Conservation (phyloP, 2,888 invertebrate genomes). For the Xestia rhomboidea region DNA sequence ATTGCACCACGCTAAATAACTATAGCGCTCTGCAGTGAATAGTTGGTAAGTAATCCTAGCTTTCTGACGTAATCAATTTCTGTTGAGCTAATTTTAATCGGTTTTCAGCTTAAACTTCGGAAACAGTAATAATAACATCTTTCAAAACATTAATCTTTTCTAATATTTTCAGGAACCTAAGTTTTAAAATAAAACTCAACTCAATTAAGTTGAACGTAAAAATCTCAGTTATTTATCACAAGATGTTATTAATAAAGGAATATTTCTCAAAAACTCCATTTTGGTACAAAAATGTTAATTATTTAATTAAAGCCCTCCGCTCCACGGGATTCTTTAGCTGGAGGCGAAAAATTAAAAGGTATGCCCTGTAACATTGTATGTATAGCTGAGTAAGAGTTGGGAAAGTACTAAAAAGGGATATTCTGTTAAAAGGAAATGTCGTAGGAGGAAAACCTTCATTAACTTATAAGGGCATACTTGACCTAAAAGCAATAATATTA, state of each 20-base stretch:
- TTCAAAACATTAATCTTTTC: neutral
- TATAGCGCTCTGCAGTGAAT: constrained; percentile 24
- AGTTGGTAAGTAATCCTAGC: constrained; percentile 39
- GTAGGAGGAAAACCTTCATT: neutral
- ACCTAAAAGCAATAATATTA: neutral
- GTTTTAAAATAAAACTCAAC: constrained; percentile 25
- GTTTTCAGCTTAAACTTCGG: neutral
- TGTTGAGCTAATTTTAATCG: constrained; percentile 9
- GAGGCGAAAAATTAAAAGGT: constrained; percentile 49
- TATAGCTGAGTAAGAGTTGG: constrained; percentile 1
- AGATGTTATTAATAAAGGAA: constrained; percentile 56
- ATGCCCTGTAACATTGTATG: constrained; percentile 17
- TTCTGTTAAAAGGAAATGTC: neutral
- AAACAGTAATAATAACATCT: neutral
- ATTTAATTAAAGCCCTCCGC: constrained; percentile 60
- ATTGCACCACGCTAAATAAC: constrained; percentile 12
- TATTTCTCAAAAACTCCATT: constrained; percentile 53
- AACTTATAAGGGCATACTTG: neutral
- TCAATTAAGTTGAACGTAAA: constrained; percentile 49
- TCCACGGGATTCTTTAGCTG: constrained; percentile 41
- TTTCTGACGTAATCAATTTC: constrained; percentile 11
- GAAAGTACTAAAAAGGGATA: neutral
- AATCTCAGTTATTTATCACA: constrained; percentile 60
- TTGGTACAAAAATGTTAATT: constrained; percentile 67
- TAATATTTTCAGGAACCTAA: constrained; percentile 4